These are phyloP conservation scores for Orthonychiurus folsomi DNA, from an alignment of 2,888 invertebrate species.

Conservation along the genomic window DNA sequence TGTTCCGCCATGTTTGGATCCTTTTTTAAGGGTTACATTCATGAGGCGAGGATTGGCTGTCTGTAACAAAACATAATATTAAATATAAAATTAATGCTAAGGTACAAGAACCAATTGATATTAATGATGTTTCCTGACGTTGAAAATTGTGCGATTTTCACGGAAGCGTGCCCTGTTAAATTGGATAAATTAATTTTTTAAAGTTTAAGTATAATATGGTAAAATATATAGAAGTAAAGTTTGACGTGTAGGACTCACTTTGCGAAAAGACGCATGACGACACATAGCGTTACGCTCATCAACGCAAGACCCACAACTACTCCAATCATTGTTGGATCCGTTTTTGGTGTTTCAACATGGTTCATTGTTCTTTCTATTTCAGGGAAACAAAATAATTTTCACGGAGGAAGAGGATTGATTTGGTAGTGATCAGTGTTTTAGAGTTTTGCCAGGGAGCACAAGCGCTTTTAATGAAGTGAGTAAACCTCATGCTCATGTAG, in stretches of 20 bases:
- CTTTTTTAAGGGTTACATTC: slow-evolving; percentile 50
- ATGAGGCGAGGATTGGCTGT: slow-evolving; percentile 87
- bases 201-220: not conserved
- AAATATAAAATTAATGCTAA: no score
- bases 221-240: not conserved
- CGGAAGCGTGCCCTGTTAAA: slow-evolving; percentile 75
- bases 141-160: slow-evolving; percentile 85
- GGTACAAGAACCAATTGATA: no score
- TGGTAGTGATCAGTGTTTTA: no score
- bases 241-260: slow-evolving; percentile 56
- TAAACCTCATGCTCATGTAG: no score
- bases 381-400: no score
- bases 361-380: no score
- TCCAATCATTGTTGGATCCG: slow-evolving; percentile 82
- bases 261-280: slow-evolving; percentile 83
- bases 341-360: slow-evolving; percentile 48
- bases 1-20: slow-evolving; percentile 33
- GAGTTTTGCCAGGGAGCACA: no score
- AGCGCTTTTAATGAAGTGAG: no score
- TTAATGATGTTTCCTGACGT: no score
- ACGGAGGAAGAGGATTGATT: no score
- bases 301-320: slow-evolving; percentile 81
- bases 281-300: slow-evolving; percentile 89
- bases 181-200: slow-evolving; percentile 12
- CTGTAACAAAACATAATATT: no score